phyloP scores from a whole-genome alignment of 2,113 vertebrate genomes.

The Larimichthys polyactis region DNA sequence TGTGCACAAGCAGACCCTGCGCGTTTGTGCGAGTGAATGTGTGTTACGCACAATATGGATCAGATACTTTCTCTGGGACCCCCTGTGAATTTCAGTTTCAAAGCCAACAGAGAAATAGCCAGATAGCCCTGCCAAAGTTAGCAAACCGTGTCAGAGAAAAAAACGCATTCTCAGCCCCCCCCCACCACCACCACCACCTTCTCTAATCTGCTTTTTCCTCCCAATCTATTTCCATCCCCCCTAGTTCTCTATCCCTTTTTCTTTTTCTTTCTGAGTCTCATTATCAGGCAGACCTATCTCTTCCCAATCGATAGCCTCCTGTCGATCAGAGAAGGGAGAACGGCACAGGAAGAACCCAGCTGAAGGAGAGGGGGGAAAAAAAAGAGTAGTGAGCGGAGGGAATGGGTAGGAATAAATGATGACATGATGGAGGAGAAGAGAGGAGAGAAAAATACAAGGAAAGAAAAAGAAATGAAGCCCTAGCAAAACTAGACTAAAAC shows the following conservation, averaged over 20 bases:
- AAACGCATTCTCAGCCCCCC: slow-evolving; percentile 51
- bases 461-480: not conserved
- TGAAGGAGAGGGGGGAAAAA: not conserved
- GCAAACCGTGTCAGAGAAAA: slow-evolving; percentile 68
- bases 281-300: slow-evolving; percentile 74
- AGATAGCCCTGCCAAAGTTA: slow-evolving; percentile 66
- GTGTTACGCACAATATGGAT: slow-evolving; percentile 59
- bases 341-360: slow-evolving; percentile 7
- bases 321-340: slow-evolving; percentile 62
- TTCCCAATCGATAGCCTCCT: slow-evolving; percentile 73
- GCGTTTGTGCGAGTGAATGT: slow-evolving; percentile 23
- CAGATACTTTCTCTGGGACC: slow-evolving; percentile 70
- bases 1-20: slow-evolving; percentile 12
- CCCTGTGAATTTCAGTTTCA: slow-evolving; percentile 64
- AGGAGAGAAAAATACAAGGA: not conserved
- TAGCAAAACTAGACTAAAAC: not conserved
- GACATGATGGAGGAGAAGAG: slow-evolving; percentile 2
- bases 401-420: slow-evolving; percentile 10
- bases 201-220: slow-evolving; percentile 72
- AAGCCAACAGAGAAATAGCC: slow-evolving; percentile 63
- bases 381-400: slow-evolving; percentile 1
- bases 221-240: slow-evolving; percentile 54
- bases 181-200: not conserved
- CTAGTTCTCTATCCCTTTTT: slow-evolving; percentile 41
- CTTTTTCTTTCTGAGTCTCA: slow-evolving; percentile 59